A percentile compares a stretch with the other conserved stretches of the same genome.
phyloP scores from a whole-genome alignment of 2,113 vertebrate genomes.

The Noctilio leporinus region DNA sequence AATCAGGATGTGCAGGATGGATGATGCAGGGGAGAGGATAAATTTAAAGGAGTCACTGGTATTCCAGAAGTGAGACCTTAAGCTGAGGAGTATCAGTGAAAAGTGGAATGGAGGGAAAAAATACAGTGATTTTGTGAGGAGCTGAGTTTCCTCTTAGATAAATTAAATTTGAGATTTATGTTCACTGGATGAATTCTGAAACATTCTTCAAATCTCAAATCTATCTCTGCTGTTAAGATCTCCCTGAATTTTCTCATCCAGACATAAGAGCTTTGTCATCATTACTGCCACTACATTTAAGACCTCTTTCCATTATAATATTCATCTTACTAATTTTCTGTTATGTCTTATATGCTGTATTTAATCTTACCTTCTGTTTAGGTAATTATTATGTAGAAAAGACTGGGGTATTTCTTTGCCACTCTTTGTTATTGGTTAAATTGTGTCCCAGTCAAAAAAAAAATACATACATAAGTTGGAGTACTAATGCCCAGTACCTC shows the following conservation, averaged over 20 bases:
- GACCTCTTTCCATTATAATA: background rate
- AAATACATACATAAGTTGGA: background rate
- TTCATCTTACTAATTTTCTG: background rate
- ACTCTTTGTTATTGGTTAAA: background rate
- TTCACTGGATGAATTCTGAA: background rate
- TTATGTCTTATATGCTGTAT: background rate
- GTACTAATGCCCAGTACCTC: background rate
- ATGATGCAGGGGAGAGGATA: background rate
- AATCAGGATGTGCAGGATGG: background rate
- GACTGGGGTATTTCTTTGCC: background rate
- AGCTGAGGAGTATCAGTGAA: accelerated
- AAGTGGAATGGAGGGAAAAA: too few relatives aligned
- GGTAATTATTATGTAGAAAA: background rate
- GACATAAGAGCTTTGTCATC: accelerated
- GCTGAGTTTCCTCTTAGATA: background rate
- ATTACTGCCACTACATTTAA: accelerated
- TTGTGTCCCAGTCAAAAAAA: background rate
- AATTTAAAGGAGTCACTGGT: too few relatives aligned
- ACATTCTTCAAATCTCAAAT: background rate
- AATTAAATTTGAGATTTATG: background rate
- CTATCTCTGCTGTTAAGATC: background rate
- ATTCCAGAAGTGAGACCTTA: background rate
- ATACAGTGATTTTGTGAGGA: background rate
- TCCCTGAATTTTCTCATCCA: background rate
- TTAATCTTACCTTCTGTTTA: background rate